Base-by-base conservation (phyloP, 2,797 vertebrate genomes). In the Xiphorhynchus erythropygius region DNA sequence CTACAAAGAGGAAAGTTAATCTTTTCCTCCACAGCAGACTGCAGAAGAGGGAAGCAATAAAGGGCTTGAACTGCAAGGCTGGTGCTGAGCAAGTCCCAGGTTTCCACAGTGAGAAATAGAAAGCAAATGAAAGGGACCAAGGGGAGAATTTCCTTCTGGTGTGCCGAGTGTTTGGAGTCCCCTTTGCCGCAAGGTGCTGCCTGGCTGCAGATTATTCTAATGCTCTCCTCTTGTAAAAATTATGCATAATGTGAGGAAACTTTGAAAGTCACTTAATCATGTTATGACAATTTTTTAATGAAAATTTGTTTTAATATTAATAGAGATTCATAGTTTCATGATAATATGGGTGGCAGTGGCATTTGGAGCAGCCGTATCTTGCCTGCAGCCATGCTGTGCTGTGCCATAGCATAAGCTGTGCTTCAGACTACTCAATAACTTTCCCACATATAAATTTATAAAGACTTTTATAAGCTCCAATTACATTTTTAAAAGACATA, bases 261-360 rank as follows among this genome's bases (percentile, higher is more conserved):
- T 97, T 96, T 90, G 89, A 87, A 96, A 97, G 95, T 94, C 96
- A 97, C 96, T 97, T 97, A 96, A 96, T 96, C 96, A 97, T 30
- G 91, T 94, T 94, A 93, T 94, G 96, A 97, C 96, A 97, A 97
- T 94, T 94, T 95, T 94, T 96, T 93, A 96, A 97, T 97, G 96
- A 97, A 96, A 95, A 96, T 96, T 97, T 97, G 95, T 96, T 96
- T 96, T 97, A 97, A 97, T 96, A 97, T 97, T 96, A 97, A 96
- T 96, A 96, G 94, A 92, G 87, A 86, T 90, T 95, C 96, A 94
- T 94, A 97, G 94, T 94, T 96, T 49, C 94, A 86, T 84, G 94
- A 90, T 96, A 94, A 95, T 95, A 82, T 79, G 85, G 92, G 94
- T 84, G 92, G 94, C 9, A 0, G 91, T 96, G 96, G 96, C 96